Evolutionary conservation across 92 coral and sea anemone species (phyloP), one percentile per base, ranked within the genome.

Genomic region (Epizoanthus ramosus): DNA sequence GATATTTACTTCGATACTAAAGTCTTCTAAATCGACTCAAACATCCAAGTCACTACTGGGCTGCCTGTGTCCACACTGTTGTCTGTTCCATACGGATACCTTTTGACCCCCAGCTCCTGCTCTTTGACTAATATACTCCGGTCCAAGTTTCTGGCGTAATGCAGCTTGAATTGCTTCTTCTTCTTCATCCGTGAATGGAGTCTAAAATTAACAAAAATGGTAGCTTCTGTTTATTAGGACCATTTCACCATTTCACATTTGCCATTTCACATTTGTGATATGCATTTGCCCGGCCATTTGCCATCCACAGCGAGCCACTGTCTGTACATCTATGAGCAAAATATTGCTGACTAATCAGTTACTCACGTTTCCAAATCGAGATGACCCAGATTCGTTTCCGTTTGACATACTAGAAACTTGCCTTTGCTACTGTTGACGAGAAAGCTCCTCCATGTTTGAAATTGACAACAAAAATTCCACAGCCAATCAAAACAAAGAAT

Each of bases 61-160:
- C 31, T 28, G 2, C 31, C 31, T 28, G 31, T 28, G 31, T 28
- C 2, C 31, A 28, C 31, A 28, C 31, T 28, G 43, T 1, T 37
- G 43, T 35, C 39, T 35, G 39, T 15, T 23, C 31, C 3, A n/a
- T n/a, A n/a, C n/a, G 31, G 31, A 2, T 81, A 93, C 97, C 90
- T 93, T 93, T 79, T 93, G 97, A 8, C 97, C 97, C 7, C 90
- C 91, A 1, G 94, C 97, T 54, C 97, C 97, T 12, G 97, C 87
- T 87, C 97, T 85, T 77, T 88, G 93, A 35, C 97, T 93, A 54
- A 93, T 93, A 67, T 93, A 93, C 67, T 93, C 97, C 23, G 97
- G 97, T 23, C 97, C 97, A 73, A 93, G 94, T 79, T 89, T 93
- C 75, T 93, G 89, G 8, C 85, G 84, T 15, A 93, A 87, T 17